Evolutionary conservation across 2,113 vertebrate species (phyloP), one percentile per base, ranked within the genome.

Genomic region (Narcine bancroftii): DNA sequence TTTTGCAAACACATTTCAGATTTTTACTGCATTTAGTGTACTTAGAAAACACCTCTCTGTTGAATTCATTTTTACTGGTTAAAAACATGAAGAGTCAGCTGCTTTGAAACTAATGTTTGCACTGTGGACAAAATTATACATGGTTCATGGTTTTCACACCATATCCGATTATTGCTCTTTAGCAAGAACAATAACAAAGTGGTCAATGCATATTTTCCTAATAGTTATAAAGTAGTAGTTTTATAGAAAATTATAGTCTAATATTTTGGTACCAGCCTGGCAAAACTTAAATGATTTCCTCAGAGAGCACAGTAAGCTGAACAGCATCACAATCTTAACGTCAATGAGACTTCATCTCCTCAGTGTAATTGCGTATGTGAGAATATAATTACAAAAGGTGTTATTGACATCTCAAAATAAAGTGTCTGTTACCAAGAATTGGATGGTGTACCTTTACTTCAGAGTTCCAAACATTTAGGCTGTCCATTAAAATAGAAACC

Each of bases 211-310:
- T 42, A 89, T n/a, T 65, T 39, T 89, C 21, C 56, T 65, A 36
- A 10, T 42, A 63, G 36, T 63, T 36, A 89, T n/a, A n/a, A 60
- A 53, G 29, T 19, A 60, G 53, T 39, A 89, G 60, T 89, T 39
- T 26, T 42, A 89, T 39, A 36, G 7, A 33, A 89, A 42, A 15
- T 11, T 63, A 0, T 65, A 19, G 36, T 11, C 63, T 11, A 42
- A 39, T 89, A 65, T 65, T 45, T 5, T 89, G 60, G 56, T 42
- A 19, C n/a, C 36, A 7, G 60, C 11, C 10, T 42, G 19, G 85
- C n/a, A 66, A 85, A 26, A 39, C 65, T 6, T 60, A 89, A 89
- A 17, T 63, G 85, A 63, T 89, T 89, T 89, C 56, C 36, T 89
- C 60, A 39, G 56, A 89, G 39, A 89, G n/a, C 17, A 36, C 17